Evolutionary conservation across 2,888 invertebrate genomes (phyloP).

Genomic region (Drosophila lutescens): DNA sequence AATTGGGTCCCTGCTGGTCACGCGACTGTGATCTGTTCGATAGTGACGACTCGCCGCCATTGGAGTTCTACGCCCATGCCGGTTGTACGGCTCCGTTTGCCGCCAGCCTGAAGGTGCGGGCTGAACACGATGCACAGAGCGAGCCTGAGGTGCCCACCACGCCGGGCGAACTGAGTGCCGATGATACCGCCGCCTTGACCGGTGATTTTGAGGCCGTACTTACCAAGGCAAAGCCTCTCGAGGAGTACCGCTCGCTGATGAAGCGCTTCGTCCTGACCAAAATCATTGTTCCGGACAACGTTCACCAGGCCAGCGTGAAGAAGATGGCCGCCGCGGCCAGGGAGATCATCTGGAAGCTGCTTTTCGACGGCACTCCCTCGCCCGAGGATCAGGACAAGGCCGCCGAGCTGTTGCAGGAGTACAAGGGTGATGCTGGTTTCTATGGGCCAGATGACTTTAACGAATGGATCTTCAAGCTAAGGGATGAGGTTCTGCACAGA

Average conservation of each 20-base stretch:
- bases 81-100: slow-evolving; percentile 68
- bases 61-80: slow-evolving; percentile 73
- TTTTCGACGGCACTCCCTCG: slow-evolving; percentile 58
- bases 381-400: slow-evolving; percentile 43
- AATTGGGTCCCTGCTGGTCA: slow-evolving; percentile 76
- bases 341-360: slow-evolving; percentile 62
- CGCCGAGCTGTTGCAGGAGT: slow-evolving; percentile 60
- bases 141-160: slow-evolving; percentile 5
- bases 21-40: slow-evolving; percentile 78
- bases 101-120: slow-evolving; percentile 60
- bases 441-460: slow-evolving; percentile 78
- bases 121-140: slow-evolving; percentile 8
- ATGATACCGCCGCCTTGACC: slow-evolving; percentile 51
- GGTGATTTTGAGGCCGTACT: slow-evolving; percentile 60
- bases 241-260: slow-evolving; percentile 66
- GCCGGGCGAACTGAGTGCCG: slow-evolving; percentile 27
- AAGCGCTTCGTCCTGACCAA: slow-evolving; percentile 62
- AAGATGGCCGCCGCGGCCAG: slow-evolving; percentile 56
- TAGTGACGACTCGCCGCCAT: slow-evolving; percentile 68
- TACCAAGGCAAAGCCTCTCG: slow-evolving; percentile 44
- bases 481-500: slow-evolving; percentile 71
- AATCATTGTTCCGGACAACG: slow-evolving; percentile 56
- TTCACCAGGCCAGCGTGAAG: slow-evolving; percentile 53
- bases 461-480: slow-evolving; percentile 80
- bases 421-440: slow-evolving; percentile 83